These are phyloP conservation scores for Varroa destructor DNA, from an alignment of 1,140 invertebrate species.

Conservation along the genomic window DNA sequence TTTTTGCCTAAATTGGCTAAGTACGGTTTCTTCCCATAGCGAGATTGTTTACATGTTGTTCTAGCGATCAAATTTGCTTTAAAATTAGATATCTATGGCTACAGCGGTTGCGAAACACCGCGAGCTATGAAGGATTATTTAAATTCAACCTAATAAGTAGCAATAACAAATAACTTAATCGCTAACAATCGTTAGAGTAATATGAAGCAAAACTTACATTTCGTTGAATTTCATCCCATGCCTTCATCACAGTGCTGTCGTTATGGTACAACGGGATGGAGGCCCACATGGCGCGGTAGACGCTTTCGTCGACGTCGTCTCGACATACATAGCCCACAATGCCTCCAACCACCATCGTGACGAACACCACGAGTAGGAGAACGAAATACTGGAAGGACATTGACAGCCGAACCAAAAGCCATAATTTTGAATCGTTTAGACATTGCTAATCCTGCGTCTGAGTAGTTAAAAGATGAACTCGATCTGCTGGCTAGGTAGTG, in stretches of 20 bases:
- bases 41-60: too few relatives aligned
- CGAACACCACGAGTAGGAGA: conserved; percentile 65
- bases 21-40: too few relatives aligned
- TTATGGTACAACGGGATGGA: conserved; percentile 45
- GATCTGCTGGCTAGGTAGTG: too few relatives aligned
- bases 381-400: conserved; percentile 63
- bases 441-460: too few relatives aligned
- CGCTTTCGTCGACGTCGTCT: conserved; percentile 39
- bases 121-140: neutral
- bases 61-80: neutral
- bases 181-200: conserved; percentile 32
- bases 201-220: neutral
- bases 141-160: conserved; percentile 11
- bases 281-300: conserved; percentile 58
- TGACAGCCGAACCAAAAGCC: neutral
- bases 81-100: neutral
- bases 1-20: too few relatives aligned
- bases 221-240: conserved; percentile 54
- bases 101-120: neutral
- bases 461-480: too few relatives aligned
- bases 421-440: too few relatives aligned
- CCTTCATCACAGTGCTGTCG: conserved; percentile 50
- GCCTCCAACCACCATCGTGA: conserved; percentile 71
- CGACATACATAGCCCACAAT: conserved; percentile 75
- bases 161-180: neutral